These are phyloP conservation scores for Cyanistes caeruleus DNA, from an alignment of 2,113 vertebrate species.

Conservation along the genomic window DNA sequence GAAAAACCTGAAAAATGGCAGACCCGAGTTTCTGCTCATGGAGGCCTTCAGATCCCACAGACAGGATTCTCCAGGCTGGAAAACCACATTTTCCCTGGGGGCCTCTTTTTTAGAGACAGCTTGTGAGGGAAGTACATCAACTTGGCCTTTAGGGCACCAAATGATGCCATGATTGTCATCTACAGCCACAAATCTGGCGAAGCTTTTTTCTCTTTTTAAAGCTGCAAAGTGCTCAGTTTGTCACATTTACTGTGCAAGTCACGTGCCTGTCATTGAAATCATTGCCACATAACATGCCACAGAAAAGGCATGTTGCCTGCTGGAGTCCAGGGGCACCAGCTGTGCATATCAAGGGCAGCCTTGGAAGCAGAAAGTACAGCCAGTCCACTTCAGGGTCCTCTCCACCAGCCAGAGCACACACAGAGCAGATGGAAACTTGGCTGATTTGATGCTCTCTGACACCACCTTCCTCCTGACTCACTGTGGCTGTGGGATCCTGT, in stretches of 20 bases:
- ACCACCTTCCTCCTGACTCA: background rate
- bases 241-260: background rate
- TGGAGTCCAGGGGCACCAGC: background rate
- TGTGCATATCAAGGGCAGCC: background rate
- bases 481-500: background rate
- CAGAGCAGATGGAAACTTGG: background rate
- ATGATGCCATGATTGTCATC: too few relatives aligned
- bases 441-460: background rate
- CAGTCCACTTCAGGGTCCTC: background rate
- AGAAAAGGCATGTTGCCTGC: background rate
- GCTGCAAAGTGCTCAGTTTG: background rate
- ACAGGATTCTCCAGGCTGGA: background rate
- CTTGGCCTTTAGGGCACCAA: background rate
- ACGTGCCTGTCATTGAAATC: background rate
- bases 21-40: background rate
- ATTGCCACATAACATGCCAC: fast-evolving
- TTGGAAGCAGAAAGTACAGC: background rate
- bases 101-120: background rate
- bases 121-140: background rate
- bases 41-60: background rate
- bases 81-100: background rate
- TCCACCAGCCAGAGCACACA: background rate
- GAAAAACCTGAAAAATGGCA: background rate
- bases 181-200: background rate
- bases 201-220: background rate